Conservation (phyloP, 2,888 invertebrate species). For the Aleiodes alternator region DNA sequence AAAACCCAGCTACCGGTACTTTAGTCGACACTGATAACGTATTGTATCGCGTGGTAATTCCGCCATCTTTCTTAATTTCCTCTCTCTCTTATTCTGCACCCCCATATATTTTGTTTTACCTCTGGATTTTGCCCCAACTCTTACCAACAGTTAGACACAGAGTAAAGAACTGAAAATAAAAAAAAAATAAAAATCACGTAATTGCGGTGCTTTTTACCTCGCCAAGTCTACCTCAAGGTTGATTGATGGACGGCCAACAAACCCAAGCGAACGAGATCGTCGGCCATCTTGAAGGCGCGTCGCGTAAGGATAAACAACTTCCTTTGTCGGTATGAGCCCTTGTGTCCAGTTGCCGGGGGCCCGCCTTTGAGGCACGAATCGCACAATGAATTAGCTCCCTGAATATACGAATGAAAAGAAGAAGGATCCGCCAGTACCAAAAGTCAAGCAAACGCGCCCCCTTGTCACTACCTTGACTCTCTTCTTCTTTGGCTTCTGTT, state of each 20-base stretch:
- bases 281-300: conserved; percentile 58
- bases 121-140: neutral
- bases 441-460: conserved; percentile 24
- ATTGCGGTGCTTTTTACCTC: conserved; percentile 58
- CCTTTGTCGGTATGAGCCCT: conserved; percentile 58
- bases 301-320: conserved; percentile 64
- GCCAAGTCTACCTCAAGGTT: conserved; percentile 55
- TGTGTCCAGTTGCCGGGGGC: conserved; percentile 41
- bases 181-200: conserved; percentile 54
- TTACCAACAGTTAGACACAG: neutral
- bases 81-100: neutral
- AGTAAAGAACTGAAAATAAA: neutral
- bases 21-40: neutral
- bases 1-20: conserved; percentile 9
- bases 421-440: conserved; percentile 12
- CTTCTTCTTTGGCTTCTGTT: conserved; percentile 24
- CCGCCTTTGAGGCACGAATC: conserved; percentile 57
- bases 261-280: conserved; percentile 34
- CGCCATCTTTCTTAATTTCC: neutral
- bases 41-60: neutral
- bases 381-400: conserved; percentile 60
- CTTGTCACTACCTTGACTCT: conserved; percentile 34
- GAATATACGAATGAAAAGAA: conserved; percentile 44
- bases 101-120: neutral
- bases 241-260: conserved; percentile 59